phyloP scores from a whole-genome alignment of 2,888 invertebrate genomes.

The Pristionchus arcanus region DNA sequence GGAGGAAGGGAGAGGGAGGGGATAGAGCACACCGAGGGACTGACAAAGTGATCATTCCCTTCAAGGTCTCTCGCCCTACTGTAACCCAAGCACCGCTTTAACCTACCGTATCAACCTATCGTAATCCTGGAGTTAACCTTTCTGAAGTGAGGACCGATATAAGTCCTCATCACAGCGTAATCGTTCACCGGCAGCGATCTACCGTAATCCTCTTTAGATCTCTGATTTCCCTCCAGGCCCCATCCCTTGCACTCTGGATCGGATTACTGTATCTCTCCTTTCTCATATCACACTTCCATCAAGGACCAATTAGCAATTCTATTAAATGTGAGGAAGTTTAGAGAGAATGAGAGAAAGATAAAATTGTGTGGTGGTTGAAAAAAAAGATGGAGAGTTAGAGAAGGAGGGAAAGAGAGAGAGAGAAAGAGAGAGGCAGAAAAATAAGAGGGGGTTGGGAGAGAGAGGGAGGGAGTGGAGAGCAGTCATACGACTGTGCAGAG shows the following conservation, averaged over 20 bases:
- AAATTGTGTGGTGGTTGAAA: conserved; percentile 34
- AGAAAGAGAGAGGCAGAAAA: background rate
- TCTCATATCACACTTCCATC: background rate
- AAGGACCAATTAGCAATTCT: conserved; percentile 14
- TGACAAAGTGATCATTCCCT: conserved; percentile 44
- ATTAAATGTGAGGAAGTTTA: conserved; percentile 25
- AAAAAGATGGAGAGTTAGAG: background rate
- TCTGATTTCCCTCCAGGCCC: background rate
- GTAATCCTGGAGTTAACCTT: no score
- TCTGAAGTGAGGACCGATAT: no score
- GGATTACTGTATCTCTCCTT: conserved; percentile 6
- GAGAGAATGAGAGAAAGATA: conserved; percentile 1
- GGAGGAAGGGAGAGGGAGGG: no score
- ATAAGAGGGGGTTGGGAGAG: background rate
- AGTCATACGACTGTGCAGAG: conserved; percentile 25
- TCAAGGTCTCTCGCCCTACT: background rate
- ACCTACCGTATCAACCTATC: background rate
- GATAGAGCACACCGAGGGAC: conserved; percentile 28
- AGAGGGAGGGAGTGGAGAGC: conserved; percentile 38
- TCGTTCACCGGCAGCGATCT: background rate
- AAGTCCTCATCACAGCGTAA: background rate
- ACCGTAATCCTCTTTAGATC: background rate
- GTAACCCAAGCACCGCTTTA: background rate
- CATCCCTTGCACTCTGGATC: background rate
- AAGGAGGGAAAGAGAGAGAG: background rate